Percentiles rank a stretch among this genome's conserved stretches.
Conservation (phyloP, 2,113 vertebrate species). For the Azemiops feae region DNA sequence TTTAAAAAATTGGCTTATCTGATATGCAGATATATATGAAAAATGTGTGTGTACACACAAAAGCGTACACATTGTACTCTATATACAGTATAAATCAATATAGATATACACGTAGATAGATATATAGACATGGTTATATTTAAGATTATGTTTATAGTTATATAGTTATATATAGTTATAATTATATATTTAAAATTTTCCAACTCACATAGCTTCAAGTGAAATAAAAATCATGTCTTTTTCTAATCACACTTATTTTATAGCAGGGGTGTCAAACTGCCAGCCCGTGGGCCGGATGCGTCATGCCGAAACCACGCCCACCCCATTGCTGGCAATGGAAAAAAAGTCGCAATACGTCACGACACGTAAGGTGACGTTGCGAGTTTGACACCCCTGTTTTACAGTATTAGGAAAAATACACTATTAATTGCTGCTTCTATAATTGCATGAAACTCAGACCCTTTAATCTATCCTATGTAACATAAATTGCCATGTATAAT, state of each 20-base stretch:
- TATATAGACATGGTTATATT: not conserved
- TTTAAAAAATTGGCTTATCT: no score
- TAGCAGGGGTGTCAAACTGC: no score
- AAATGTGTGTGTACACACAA: not conserved
- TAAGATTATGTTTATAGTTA: not conserved
- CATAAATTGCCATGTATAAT: not conserved
- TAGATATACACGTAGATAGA: no score
- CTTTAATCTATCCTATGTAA: not conserved
- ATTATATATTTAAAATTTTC: not conserved
- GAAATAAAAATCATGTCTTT: not conserved
- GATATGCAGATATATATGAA: not conserved
- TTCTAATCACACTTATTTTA: not conserved
- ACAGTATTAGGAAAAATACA: not conserved
- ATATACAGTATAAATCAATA: not conserved
- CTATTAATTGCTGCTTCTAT: not conserved
- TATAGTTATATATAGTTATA: not conserved
- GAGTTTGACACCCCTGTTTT: no score
- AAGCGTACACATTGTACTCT: not conserved
- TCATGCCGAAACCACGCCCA: no score
- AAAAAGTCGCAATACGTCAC: no score
- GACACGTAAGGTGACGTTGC: no score
- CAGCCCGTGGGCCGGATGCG: fast-evolving
- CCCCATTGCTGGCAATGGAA: no score
- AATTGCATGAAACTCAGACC: not conserved
- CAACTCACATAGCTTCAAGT: not conserved